phyloP scores from a whole-genome alignment of 2,888 invertebrate genomes.

The Aleiodes leptofemur region DNA sequence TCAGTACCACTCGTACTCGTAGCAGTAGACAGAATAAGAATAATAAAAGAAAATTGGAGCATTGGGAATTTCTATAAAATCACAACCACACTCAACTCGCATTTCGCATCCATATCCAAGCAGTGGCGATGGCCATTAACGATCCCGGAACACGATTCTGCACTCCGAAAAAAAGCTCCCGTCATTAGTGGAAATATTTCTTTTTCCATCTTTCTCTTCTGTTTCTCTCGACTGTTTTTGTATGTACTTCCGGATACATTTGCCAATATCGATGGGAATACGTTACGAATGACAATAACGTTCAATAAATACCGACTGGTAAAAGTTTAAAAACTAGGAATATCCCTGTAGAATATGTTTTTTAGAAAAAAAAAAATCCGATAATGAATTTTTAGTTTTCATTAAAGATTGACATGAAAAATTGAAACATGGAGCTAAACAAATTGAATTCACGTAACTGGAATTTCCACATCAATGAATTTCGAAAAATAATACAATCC shows the following conservation, averaged over 20 bases:
- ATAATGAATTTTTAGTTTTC: too few species aligned
- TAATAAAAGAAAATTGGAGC: slow-evolving; percentile 30
- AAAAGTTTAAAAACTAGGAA: not conserved
- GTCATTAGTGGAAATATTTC: slow-evolving; percentile 51
- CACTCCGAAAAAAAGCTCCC: slow-evolving; percentile 52
- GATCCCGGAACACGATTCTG: slow-evolving; percentile 56
- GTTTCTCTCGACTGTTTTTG: not conserved
- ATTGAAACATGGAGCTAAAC: too few species aligned
- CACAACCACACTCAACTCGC: slow-evolving; percentile 1
- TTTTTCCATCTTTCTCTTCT: slow-evolving; percentile 37
- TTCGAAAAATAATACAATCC: too few species aligned
- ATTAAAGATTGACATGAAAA: too few species aligned
- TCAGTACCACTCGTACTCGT: not conserved
- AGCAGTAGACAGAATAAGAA: not conserved
- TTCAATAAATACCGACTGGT: not conserved
- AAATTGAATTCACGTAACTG: too few species aligned
- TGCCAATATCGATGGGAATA: slow-evolving; percentile 17
- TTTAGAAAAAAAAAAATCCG: too few species aligned
- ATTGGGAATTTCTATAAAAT: slow-evolving; percentile 50
- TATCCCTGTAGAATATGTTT: too few species aligned
- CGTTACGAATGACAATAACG: slow-evolving; percentile 22
- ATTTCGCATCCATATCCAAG: slow-evolving; percentile 22
- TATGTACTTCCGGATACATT: slow-evolving; percentile 15
- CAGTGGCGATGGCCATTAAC: slow-evolving; percentile 45
- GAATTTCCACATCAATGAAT: too few species aligned